Base-by-base conservation (phyloP, 2,797 vertebrate species). In the Holocentrus rufus region DNA sequence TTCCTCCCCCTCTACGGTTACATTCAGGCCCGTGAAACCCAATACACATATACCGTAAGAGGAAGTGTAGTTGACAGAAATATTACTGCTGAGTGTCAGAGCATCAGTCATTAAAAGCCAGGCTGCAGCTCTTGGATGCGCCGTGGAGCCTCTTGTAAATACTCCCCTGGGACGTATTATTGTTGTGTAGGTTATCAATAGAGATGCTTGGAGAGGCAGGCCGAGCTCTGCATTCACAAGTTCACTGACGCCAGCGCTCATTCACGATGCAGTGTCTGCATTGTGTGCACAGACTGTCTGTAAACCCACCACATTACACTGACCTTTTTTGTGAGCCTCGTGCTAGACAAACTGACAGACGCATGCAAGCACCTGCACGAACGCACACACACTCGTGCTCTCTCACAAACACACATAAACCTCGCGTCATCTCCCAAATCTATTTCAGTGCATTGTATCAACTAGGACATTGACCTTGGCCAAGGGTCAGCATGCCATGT, bases 1-100 rank as follows among this genome's bases (percentile, higher is more conserved):
- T 81, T 79, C 58, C 81, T 80, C 49, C 17, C 1, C 56, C 23
- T 83, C 80, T 84, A 65, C 1, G 0, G 66, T 90, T 88, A 80
- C 88, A 83, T 79, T 81, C 60, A 27, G 27, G 25, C 60, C 63
- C 4, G 75, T 86, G 83, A 85, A 87, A 91, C 63, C 56, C 34
- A 60, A 88, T 79, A 87, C 65, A 66, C 31, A 58, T 44, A 50
- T 55, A 67, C 71, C 10, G 2, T 76, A 69, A 77, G 59, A 84
- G 77, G 85, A 85, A 71, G 76, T 63, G 67, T 31, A 62, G 77
- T 53, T 57, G 71, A 85, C 65, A 77, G 70, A 80, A 65, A 85
- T 70, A 70, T 78, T 69, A 76, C 70, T 53, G 67, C 60, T 54
- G 55, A 52, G 58, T 34, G 42, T 44, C 20, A 54, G 14, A 50